Base-by-base conservation (phyloP, 2,797 vertebrate species). In the Mycteria americana region DNA sequence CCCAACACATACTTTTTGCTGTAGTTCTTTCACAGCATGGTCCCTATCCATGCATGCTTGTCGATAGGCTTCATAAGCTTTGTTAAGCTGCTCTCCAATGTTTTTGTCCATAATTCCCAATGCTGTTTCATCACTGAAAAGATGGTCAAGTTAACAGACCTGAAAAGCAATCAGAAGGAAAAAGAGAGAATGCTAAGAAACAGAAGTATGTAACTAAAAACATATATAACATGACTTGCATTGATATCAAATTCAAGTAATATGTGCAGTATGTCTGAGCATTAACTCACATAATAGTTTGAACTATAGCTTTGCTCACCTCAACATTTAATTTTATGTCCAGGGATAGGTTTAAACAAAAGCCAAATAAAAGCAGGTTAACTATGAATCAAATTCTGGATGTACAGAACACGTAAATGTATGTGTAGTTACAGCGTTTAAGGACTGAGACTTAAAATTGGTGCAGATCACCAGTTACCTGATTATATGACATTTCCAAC, bases 51-150 rank as follows among this genome's bases (percentile, higher is more conserved):
- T 99, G 96, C 99, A 99, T 86, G 98, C 99, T 97, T 99, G 99
- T 77, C 99, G 98, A 98, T 98, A 99, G 88, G 99, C 99, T 98
- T 99, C 99, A 13, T 99, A 99, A 94, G 99, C 99, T 99, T 99
- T 99, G 98, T 99, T 99, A 98, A 99, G 99, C 97, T 99, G 99
- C 94, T 99, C 99, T 96, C 98, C 99, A 86, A 99, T 99, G 98
- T 99, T 99, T 98, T 98, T 99, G 97, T 99, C 99, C 99, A 99
- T 99, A 98, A 98, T 98, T 98, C 95, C 98, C 97, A 97, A 98
- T 98, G 98, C 98, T 98, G 98, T 98, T 98, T 98, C 99, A 99
- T 99, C 98, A 99, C 99, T 99, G 98, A 98, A 97, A 95, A 97
- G 87, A 91, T 91, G 92, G 69, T 97, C 85, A 93, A 96, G 83